Evolutionary conservation across 2,888 invertebrate species (phyloP).

Genomic region (Lycocerus yunnanus): DNA sequence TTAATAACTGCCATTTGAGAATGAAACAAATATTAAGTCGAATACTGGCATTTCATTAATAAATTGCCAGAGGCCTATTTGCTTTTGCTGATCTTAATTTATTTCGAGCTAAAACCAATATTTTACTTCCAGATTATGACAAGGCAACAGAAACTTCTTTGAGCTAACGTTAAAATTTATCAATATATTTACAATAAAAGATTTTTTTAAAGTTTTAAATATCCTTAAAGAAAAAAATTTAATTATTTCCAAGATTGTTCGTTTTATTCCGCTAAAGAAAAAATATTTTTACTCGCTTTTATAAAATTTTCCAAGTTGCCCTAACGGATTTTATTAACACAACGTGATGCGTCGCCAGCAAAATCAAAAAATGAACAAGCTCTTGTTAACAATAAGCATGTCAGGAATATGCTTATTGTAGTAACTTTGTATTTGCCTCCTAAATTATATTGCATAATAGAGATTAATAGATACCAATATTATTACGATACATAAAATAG

Average conservation of each 20-base stretch:
- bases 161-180: slow-evolving; percentile 1
- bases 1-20: background rate
- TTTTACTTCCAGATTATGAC: slow-evolving; percentile 18
- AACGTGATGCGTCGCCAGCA: too few species aligned
- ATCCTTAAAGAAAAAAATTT: background rate
- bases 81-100: slow-evolving; percentile 15
- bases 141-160: slow-evolving; percentile 1
- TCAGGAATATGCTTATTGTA: too few species aligned
- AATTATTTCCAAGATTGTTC: background rate
- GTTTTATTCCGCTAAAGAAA: background rate
- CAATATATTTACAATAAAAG: background rate
- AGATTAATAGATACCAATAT: too few species aligned
- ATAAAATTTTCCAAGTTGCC: too few species aligned
- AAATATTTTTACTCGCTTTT: too few species aligned
- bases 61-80: slow-evolving; percentile 7
- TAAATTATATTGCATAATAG: too few species aligned
- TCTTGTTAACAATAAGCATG: too few species aligned
- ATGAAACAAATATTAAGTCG: background rate
- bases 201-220: background rate
- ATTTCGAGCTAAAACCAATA: slow-evolving; percentile 18
- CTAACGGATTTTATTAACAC: too few species aligned
- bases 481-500: too few species aligned
- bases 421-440: too few species aligned
- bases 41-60: slow-evolving; percentile 8
- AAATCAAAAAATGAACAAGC: too few species aligned